phyloP scores from a whole-genome alignment of 2,888 invertebrate species.

The Itoplectis maculator region DNA sequence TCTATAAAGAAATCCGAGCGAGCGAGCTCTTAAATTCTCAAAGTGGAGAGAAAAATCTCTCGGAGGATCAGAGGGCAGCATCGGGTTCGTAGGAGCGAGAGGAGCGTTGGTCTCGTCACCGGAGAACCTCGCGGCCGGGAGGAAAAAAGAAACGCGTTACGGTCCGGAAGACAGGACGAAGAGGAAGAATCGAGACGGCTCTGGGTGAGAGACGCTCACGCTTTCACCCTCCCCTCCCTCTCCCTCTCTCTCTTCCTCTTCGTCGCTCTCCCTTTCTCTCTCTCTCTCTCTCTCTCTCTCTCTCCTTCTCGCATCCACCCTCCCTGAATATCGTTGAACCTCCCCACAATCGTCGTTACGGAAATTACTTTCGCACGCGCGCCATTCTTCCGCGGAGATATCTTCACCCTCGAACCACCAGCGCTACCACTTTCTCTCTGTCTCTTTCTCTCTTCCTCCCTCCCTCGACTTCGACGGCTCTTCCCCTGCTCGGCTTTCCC shows the following conservation, averaged over 20 bases:
- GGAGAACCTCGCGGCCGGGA: not conserved
- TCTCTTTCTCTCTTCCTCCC: slow-evolving; percentile 16
- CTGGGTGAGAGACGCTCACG: slow-evolving; percentile 1
- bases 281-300: slow-evolving; percentile 8
- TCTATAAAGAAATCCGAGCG: not conserved
- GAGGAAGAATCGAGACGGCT: slow-evolving; percentile 13
- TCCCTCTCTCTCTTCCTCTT: not conserved
- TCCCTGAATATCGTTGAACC: slow-evolving; percentile 63
- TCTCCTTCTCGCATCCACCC: slow-evolving; percentile 30
- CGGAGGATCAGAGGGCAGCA: slow-evolving; percentile 36
- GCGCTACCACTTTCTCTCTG: not conserved
- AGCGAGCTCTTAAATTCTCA: slow-evolving; percentile 19
- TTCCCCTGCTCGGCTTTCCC: slow-evolving; percentile 16
- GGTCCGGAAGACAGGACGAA: slow-evolving; percentile 29
- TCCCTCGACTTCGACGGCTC: not conserved
- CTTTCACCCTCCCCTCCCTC: not conserved
- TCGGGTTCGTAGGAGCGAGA: not conserved
- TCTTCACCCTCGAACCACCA: slow-evolving; percentile 58
- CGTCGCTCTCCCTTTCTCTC: not conserved
- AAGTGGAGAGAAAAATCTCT: slow-evolving; percentile 43
- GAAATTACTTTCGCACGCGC: slow-evolving; percentile 69
- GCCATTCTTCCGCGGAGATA: slow-evolving; percentile 63
- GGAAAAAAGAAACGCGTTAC: slow-evolving; percentile 35
- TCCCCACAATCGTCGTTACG: slow-evolving; percentile 68
- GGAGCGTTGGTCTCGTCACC: slow-evolving; percentile 28